phyloP scores from a whole-genome alignment of 2,113 vertebrate genomes.

The Calypte anna region DNA sequence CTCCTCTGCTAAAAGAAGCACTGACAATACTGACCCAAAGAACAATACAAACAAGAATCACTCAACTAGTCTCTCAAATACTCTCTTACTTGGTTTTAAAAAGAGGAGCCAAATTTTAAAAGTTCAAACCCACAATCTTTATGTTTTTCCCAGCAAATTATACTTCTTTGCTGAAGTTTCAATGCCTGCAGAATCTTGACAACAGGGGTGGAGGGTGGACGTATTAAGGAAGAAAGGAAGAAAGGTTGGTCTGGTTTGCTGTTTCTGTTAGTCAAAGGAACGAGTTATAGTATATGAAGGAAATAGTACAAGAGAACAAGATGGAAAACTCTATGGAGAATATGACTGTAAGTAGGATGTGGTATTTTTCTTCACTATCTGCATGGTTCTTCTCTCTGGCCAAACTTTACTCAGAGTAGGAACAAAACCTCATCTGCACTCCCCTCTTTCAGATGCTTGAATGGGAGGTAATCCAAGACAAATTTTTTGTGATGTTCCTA shows the following conservation, averaged over 20 bases:
- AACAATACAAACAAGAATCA: background rate
- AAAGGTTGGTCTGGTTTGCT: background rate
- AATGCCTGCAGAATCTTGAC: background rate
- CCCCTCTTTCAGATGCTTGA: background rate
- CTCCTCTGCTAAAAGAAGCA: background rate
- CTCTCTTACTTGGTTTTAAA: background rate
- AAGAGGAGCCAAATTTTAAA: background rate
- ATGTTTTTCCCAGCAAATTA: background rate
- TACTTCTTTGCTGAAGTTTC: background rate
- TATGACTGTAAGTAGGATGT: background rate
- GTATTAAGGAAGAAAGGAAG: background rate
- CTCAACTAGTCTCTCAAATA: background rate
- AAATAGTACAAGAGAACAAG: background rate
- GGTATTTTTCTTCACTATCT: background rate
- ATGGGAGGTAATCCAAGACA: background rate
- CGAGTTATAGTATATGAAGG: accelerated
- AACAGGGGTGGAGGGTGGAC: background rate
- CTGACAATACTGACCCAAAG: background rate
- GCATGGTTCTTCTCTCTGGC: background rate
- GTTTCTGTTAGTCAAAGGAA: background rate
- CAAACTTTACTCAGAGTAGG: background rate
- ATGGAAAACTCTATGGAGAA: background rate
- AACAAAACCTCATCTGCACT: background rate
- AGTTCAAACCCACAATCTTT: background rate
- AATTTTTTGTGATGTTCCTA: background rate